Base-by-base conservation (phyloP, 2,888 invertebrate genomes). In the Horisme vitalbata region DNA sequence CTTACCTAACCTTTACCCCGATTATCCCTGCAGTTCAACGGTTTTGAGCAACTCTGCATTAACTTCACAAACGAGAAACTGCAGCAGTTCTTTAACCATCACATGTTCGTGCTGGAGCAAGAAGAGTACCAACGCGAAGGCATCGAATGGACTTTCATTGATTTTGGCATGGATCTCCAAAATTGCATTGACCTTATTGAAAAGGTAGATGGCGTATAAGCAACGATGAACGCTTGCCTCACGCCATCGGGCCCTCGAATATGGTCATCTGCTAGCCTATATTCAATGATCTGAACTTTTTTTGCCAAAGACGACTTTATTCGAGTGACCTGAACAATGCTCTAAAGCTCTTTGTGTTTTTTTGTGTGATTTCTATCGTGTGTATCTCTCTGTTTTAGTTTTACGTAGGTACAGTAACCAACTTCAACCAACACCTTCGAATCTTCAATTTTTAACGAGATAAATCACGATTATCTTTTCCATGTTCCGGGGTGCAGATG, bases 11-110 rank as follows among this genome's bases (percentile, higher is more conserved):
- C 81, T 52, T 63, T 69, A 79, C 80, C 68, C 75, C 32, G 23
- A 68, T 80, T 78, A 81, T 81, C 85, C 89, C 91, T 88, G 88
- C 92, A 96, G 95, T 95, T 85, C 93, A 98, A 98, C 93, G 96
- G 97, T 90, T 98, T 97, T 93, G 97, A 98, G 92, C 98, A 98
- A 93, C 93, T 98, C 84, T 98, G 97, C 93, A 98, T 98, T 93
- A 98, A 98, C 93, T 98, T 98, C 93, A 98, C 97, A 88, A 98
- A 98, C 90, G 97, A 98, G 92, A 96, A 97, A 91, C 93, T 98
- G 73, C 98, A 98, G 92, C 98, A 98, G 90, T 98, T 97, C 94
- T 98, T 98, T 95, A 98, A 98, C 92, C 97, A 98, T 86, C 96
- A 98, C 93, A 98, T 98, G 97, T 98, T 98, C 91, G 97, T 98